Base-by-base conservation (phyloP, 1,140 invertebrate genomes). In the Spodoptera litura region DNA sequence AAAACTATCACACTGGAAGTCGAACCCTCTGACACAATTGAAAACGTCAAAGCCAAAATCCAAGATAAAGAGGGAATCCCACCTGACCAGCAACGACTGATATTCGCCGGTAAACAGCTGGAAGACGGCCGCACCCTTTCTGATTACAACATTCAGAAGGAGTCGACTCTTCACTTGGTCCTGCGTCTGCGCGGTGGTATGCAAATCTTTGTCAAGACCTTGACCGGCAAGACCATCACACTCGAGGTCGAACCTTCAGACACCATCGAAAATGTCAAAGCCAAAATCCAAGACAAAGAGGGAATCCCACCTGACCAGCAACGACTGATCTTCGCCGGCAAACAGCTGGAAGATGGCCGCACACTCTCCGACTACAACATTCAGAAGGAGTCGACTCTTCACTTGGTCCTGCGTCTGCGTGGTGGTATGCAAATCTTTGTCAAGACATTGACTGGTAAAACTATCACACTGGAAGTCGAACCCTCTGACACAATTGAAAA, bases 1-100 rank as follows among this genome's bases (percentile, higher is more conserved):
- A 78, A 78, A n/a, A 78, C 76, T 3, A 78, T 78, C 25, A 78
- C 76, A 6, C 15, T 78, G 13, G 76, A 78, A 31, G 75, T 77
- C 1, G 75, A 77, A 6, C 52, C 75, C 5, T 77, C 75, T 2
- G 75, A 77, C 31, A 77, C 75, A 2, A 77, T 77, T 13, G 75
- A 77, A n/a, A 77, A 77, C 58, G 75, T 77, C 0, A 77, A 77
- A 25, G 75, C 75, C 0, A 77, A 77, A 20, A 77, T 77, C 12
- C 75, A 77, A 3, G 75, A 77, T 3, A 77, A 77, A 25, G 75
- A 77, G 25, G 75, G 75, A 15, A 77, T 77, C 68, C 75, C 75
- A 35, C 75, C 75, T n/a, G 75, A 77, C n/a, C 75, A 77, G 44
- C 75, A 77, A 31, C 52, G 75, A 11, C 35, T 78, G 20, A 78